Percentiles rank a stretch among this genome's conserved stretches.
phyloP scores from a whole-genome alignment of 2,888 invertebrate species.

The Sisyra nigra region DNA sequence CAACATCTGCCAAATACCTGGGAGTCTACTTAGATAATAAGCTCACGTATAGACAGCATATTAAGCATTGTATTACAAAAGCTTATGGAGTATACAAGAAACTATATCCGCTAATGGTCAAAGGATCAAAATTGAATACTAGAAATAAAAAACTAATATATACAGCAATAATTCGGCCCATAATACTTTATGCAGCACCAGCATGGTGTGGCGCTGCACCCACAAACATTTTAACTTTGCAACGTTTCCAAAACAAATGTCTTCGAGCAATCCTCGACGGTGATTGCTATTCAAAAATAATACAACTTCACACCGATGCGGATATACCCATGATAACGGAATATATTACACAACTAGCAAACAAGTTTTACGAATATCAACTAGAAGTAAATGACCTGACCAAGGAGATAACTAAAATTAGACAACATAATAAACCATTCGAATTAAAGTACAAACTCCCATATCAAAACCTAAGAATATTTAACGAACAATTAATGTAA shows the following conservation, averaged over 20 bases:
- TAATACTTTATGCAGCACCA: slow-evolving; percentile 14
- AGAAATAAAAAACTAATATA: slow-evolving; percentile 16
- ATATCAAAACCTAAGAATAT: no score
- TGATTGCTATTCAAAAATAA: slow-evolving; percentile 10
- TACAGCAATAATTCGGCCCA: slow-evolving; percentile 14
- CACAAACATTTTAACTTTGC: slow-evolving; percentile 9
- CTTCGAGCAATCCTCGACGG: slow-evolving; percentile 11
- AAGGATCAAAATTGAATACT: slow-evolving; percentile 10
- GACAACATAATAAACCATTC: no score
- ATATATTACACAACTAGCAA: slow-evolving; percentile 7
- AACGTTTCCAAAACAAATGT: slow-evolving; percentile 14
- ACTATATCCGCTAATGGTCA: slow-evolving; percentile 14
- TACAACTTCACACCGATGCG: slow-evolving; percentile 10
- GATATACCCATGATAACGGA: slow-evolving; percentile 8
- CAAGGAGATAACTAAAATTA: slow-evolving; percentile 7
- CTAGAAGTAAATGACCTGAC: slow-evolving; percentile 7
- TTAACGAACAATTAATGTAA: no score
- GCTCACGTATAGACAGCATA: slow-evolving; percentile 12
- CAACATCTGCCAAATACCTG: background rate
- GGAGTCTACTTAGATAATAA: no score
- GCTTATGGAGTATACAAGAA: slow-evolving; percentile 11
- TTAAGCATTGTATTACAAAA: slow-evolving; percentile 12
- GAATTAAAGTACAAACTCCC: no score
- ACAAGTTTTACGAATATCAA: slow-evolving; percentile 9
- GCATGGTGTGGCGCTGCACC: slow-evolving; percentile 12